Percentiles rank a stretch among this genome's conserved stretches.
Conservation (phyloP, 2,797 vertebrate species). For the Benthosema pterotum region DNA sequence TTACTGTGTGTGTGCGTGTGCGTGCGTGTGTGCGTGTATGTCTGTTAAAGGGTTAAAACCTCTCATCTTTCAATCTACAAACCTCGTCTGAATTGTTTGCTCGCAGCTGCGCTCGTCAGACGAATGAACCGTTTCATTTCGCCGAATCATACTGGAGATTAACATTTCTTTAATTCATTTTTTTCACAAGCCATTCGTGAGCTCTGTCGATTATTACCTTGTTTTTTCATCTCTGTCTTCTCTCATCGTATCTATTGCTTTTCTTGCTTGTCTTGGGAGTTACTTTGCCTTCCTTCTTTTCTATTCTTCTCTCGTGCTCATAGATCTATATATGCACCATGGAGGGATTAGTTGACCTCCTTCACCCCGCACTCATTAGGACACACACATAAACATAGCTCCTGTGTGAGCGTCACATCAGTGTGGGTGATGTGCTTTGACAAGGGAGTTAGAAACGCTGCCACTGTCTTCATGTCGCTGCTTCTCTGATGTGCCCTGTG, state of each 20-base stretch:
- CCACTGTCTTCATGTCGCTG: constrained; percentile 36
- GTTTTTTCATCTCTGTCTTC: background rate
- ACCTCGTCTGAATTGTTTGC: no score
- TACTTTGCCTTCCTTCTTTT: background rate
- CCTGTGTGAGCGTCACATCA: constrained; percentile 22
- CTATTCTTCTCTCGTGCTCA: background rate
- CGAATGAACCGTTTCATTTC: no score
- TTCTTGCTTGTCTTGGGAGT: background rate
- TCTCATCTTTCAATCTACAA: no score
- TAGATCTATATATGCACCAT: background rate
- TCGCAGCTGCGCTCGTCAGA: no score
- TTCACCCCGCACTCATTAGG: constrained; percentile 45
- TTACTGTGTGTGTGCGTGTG: no score
- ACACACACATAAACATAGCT: constrained; percentile 17
- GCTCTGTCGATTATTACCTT: background rate
- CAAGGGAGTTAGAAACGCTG: constrained; percentile 38
- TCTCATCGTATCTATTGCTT: background rate
- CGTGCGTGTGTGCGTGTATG: no score
- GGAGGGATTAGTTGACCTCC: constrained; percentile 38
- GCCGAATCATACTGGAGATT: no score
- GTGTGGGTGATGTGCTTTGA: constrained; percentile 48
- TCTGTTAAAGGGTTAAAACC: no score
- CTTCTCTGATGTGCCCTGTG: constrained; percentile 33
- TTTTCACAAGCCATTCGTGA: no score
- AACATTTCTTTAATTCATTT: no score